Evolutionary conservation across 2,888 invertebrate species (phyloP).

Genomic region (Empis livida): DNA sequence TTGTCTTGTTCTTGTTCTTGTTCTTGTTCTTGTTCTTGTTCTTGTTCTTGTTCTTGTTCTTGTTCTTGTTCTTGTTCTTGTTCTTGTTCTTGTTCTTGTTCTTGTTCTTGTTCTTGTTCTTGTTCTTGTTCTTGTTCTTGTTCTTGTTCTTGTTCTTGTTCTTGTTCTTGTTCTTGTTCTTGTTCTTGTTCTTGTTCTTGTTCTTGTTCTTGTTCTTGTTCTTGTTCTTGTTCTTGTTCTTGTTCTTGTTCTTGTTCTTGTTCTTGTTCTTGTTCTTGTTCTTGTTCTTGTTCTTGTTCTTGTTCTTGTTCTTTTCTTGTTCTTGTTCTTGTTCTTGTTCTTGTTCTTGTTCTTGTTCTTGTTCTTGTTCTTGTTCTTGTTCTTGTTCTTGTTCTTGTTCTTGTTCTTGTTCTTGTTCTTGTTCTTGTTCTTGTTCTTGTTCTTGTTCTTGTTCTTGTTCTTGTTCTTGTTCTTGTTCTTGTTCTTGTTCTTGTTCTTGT

Average conservation of each 20-base stretch:
- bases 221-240: slow-evolving; percentile 2
- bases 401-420: neutral
- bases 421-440: neutral
- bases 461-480: too few species aligned
- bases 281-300: slow-evolving; percentile 2
- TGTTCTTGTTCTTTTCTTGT: slow-evolving; percentile 1
- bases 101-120: neutral
- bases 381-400: neutral
- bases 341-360: neutral
- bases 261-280: slow-evolving; percentile 2
- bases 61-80: neutral
- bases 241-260: slow-evolving; percentile 2
- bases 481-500: too few species aligned
- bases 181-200: slow-evolving; percentile 1
- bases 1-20: neutral
- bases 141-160: neutral
- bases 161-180: neutral
- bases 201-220: slow-evolving; percentile 1
- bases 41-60: neutral
- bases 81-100: slow-evolving; percentile 1
- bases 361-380: neutral
- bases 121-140: neutral
- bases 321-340: neutral
- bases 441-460: neutral
- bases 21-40: neutral